Evolutionary conservation across 2,797 vertebrate genomes (phyloP).

Genomic region (Rachycentron canadum): DNA sequence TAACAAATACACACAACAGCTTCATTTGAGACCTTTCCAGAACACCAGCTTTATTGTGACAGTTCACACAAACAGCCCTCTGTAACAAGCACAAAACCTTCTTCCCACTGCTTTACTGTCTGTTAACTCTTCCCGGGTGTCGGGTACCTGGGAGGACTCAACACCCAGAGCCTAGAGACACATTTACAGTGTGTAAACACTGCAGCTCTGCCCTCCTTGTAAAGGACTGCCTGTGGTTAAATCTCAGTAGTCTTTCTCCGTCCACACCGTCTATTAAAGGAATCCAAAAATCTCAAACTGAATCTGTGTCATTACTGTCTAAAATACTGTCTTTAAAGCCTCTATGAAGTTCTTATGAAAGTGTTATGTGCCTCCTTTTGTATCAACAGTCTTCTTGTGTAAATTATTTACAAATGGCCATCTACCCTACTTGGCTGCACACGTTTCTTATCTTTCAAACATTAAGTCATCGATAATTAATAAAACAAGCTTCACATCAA

Average conservation of each 20-base stretch:
- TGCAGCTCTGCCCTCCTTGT: neutral
- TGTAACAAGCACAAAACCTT: conserved; percentile 40
- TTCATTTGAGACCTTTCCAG: conserved; percentile 49
- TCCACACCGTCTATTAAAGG: neutral
- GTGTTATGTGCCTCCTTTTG: conserved; percentile 32
- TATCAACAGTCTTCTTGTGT: conserved; percentile 32
- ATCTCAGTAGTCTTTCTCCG: conserved; percentile 45
- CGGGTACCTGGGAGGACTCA: too few species aligned
- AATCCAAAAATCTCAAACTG: conserved; percentile 30
- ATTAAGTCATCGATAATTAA: conserved; percentile 53
- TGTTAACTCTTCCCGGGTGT: neutral
- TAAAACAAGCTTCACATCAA: conserved; percentile 74
- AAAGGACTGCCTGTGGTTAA: conserved; percentile 20
- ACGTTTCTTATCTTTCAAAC: conserved; percentile 29
- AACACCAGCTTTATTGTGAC: conserved; percentile 78
- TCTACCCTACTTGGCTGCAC: conserved; percentile 29
- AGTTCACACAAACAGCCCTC: conserved; percentile 60
- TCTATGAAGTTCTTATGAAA: conserved; percentile 35
- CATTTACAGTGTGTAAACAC: conserved; percentile 19
- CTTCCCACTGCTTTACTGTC: neutral
- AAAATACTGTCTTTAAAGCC: conserved; percentile 37
- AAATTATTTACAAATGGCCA: conserved; percentile 77
- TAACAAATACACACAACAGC: neutral
- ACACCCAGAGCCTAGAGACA: conserved; percentile 3
- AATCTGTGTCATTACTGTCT: conserved; percentile 11